Evolutionary conservation across 2,113 vertebrate genomes (phyloP).

Genomic region (Pavo muticus): DNA sequence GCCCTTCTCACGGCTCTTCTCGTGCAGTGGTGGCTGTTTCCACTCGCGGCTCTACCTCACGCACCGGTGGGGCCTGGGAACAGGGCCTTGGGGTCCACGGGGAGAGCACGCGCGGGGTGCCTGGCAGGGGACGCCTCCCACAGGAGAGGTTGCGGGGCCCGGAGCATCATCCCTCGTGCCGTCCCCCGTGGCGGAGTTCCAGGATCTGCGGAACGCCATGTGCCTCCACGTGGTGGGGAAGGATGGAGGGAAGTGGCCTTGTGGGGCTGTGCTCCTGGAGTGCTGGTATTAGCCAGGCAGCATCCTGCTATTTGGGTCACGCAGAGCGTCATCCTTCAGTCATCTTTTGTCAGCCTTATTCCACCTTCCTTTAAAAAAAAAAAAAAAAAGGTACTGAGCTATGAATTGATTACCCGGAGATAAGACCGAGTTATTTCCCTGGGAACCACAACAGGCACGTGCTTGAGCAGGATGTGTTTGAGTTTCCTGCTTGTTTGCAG

Average conservation of each 20-base stretch:
- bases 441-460: background rate
- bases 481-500: no score
- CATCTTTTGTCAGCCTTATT: no score
- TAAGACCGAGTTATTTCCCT: no score
- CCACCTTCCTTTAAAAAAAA: no score
- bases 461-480: background rate
- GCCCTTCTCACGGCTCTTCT: no score
- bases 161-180: no score
- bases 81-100: fast-evolving
- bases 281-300: no score
- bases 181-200: background rate
- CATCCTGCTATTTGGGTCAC: no score
- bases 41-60: background rate
- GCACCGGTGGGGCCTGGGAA: no score
- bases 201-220: background rate
- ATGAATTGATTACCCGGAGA: background rate
- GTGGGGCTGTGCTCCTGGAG: background rate
- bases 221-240: background rate
- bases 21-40: no score
- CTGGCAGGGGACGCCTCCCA: background rate
- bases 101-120: background rate
- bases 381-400: background rate
- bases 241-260: background rate
- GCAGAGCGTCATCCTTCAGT: no score
- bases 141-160: background rate